These are phyloP conservation scores for Paramormyrops kingsleyae DNA, from an alignment of 2,113 vertebrate species.

Conservation along the genomic window DNA sequence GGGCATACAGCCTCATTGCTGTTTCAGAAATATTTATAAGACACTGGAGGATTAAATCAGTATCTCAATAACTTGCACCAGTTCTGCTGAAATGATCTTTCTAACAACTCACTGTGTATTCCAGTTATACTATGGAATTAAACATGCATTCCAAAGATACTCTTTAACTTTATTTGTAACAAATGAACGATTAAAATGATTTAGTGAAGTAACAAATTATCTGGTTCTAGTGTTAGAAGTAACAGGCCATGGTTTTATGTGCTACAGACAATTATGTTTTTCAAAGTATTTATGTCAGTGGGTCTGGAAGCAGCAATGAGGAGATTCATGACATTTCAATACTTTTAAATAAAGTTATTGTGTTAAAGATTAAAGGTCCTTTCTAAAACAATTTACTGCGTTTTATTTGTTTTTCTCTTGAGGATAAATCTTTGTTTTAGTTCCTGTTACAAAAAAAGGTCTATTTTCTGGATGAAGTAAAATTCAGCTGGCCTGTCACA, in stretches of 20 bases:
- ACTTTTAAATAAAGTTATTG: slow-evolving; percentile 29
- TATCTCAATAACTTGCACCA: neutral
- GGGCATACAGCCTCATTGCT: neutral
- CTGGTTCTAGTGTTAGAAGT: neutral
- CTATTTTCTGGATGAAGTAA: neutral
- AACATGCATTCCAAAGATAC: neutral
- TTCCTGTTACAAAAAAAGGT: neutral
- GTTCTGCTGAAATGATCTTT: neutral
- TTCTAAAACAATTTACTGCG: slow-evolving; percentile 20
- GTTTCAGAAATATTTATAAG: neutral
- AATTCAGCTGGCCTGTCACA: neutral
- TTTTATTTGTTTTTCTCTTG: slow-evolving; percentile 22
- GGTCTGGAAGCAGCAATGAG: slow-evolving; percentile 8
- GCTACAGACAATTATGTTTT: slow-evolving; percentile 15
- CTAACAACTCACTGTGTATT: neutral
- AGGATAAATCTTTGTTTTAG: neutral
- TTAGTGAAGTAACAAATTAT: neutral
- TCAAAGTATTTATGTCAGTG: slow-evolving; percentile 24
- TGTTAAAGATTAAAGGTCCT: slow-evolving; percentile 18
- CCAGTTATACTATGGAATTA: neutral
- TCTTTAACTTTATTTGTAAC: neutral
- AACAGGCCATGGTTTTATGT: neutral
- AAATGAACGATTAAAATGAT: neutral
- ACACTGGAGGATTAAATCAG: neutral
- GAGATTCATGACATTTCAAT: slow-evolving; percentile 22